A percentile compares a stretch with the other conserved stretches of the same genome.
Conservation (phyloP, 2,113 vertebrate genomes). For the Gracilinanus agilis region DNA sequence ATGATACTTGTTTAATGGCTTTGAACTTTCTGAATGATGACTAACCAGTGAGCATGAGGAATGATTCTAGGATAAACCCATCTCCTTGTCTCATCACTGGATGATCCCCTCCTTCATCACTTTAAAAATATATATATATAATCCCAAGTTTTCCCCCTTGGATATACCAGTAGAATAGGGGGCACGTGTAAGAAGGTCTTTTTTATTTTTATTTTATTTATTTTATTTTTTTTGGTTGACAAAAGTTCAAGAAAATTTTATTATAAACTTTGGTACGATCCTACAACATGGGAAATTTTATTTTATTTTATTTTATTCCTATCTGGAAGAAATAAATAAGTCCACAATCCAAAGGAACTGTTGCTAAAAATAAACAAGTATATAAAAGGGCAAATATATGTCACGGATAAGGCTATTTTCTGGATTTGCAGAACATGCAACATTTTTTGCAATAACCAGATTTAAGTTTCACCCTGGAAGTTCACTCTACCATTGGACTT, state of each 20-base stretch:
- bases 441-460: not conserved
- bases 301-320: not conserved
- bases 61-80: not conserved
- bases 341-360: not conserved
- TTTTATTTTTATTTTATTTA: not conserved
- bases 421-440: fast-evolving
- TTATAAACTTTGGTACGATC: not conserved
- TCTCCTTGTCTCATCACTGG: not conserved
- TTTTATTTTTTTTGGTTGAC: not conserved
- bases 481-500: not conserved
- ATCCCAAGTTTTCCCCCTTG: not conserved
- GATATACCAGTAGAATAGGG: not conserved
- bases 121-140: not conserved
- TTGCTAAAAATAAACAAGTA: not conserved
- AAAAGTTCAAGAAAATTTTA: not conserved
- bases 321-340: not conserved
- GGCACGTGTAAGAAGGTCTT: not conserved
- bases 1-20: not conserved
- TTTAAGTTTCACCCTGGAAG: not conserved
- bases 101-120: not conserved
- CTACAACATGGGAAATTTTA: not conserved
- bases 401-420: not conserved
- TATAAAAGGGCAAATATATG: not conserved
- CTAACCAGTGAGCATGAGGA: not conserved
- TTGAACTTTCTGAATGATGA: not conserved